Conservation (phyloP, 1,140 invertebrate genomes). For the Caenorhabditis inopinata region DNA sequence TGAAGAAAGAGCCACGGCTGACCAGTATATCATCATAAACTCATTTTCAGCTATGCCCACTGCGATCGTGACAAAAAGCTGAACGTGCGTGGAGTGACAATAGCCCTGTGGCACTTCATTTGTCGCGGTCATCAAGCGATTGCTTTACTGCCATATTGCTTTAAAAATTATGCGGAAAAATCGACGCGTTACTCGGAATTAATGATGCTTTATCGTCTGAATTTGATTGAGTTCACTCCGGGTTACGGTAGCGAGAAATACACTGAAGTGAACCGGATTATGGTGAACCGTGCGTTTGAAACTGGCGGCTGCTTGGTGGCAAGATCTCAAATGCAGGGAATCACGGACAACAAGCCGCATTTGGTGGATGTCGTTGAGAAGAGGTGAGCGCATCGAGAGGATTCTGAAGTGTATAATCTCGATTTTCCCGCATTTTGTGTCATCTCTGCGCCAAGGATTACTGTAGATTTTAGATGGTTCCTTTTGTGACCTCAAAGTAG, state of each 20-base stretch:
- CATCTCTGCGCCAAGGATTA: too few relatives aligned
- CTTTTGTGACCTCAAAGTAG: too few relatives aligned
- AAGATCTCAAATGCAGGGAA: conserved; percentile 47
- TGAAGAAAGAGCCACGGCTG: too few relatives aligned
- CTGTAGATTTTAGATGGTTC: too few relatives aligned
- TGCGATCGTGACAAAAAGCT: conserved; percentile 39
- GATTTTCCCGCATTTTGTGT: too few relatives aligned
- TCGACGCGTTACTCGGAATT: conserved; percentile 37
- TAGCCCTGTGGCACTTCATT: conserved; percentile 50
- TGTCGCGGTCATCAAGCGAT: conserved; percentile 46
- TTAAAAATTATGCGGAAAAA: conserved; percentile 49
- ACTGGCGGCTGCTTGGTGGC: conserved; percentile 47
- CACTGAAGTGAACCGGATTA: conserved; percentile 46
- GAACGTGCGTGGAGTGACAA: conserved; percentile 40
- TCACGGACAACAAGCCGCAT: conserved; percentile 40
- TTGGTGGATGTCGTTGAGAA: conserved; percentile 40
- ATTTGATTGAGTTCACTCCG: conserved; percentile 48
- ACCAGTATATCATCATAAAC: not conserved
- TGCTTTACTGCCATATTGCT: conserved; percentile 47
- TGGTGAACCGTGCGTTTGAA: conserved; percentile 36
- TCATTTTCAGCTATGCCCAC: not conserved
- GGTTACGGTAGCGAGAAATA: conserved; percentile 47
- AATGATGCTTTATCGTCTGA: conserved; percentile 47
- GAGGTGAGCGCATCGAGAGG: not conserved
- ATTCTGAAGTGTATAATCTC: too few relatives aligned